A percentile compares a stretch with the other conserved stretches of the same genome.
Conservation (phyloP, 2,888 invertebrate genomes). For the Cephonodes hylas region DNA sequence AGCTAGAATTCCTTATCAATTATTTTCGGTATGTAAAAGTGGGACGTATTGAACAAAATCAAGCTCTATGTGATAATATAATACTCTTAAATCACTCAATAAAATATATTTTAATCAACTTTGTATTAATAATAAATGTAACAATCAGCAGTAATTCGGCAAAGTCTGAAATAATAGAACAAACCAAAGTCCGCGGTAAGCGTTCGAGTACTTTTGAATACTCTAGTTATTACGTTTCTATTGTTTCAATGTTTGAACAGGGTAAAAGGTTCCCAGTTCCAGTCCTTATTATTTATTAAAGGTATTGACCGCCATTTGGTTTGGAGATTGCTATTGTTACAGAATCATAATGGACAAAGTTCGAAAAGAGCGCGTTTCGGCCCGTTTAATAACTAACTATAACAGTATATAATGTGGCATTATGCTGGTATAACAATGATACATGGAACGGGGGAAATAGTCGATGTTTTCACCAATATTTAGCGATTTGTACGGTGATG, state of each 20-base stretch:
- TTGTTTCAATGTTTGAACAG: constrained; percentile 37
- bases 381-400: constrained; percentile 30
- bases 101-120: background rate
- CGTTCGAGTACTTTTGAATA: constrained; percentile 28
- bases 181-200: constrained; percentile 19
- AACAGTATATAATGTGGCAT: constrained; percentile 13
- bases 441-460: constrained; percentile 8
- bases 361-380: constrained; percentile 30
- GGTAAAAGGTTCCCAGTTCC: constrained; percentile 36
- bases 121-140: constrained; percentile 8
- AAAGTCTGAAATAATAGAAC: constrained; percentile 19
- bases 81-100: background rate
- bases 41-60: too few species aligned
- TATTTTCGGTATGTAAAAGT: too few species aligned
- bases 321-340: constrained; percentile 39
- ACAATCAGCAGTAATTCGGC: constrained; percentile 9
- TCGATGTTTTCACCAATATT: background rate
- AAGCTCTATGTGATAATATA: background rate
- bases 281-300: constrained; percentile 42
- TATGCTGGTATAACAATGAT: constrained; percentile 4
- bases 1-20: too few species aligned
- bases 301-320: constrained; percentile 39
- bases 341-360: constrained; percentile 40
- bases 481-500: background rate
- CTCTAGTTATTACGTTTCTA: constrained; percentile 31